phyloP scores from a whole-genome alignment of 2,888 invertebrate species.

The Hyposoter dolosus region DNA sequence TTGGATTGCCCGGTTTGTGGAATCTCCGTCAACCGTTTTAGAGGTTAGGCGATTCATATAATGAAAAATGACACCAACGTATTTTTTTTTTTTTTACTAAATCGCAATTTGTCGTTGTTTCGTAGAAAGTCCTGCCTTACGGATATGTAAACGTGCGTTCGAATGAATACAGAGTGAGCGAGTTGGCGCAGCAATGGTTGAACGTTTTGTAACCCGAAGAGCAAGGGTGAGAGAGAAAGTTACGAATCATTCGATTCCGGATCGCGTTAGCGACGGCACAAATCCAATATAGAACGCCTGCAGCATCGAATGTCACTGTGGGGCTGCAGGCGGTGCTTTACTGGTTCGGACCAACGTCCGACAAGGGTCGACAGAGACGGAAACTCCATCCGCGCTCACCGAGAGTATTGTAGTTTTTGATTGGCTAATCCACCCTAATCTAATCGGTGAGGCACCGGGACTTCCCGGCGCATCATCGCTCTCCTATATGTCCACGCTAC shows the following conservation, averaged over 20 bases:
- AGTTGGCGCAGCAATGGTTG: slow-evolving; percentile 53
- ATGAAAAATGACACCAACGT: slow-evolving; percentile 32
- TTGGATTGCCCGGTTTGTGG: slow-evolving; percentile 11
- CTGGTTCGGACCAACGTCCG: slow-evolving; percentile 55
- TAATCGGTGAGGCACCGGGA: slow-evolving; percentile 78
- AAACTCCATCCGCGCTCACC: slow-evolving; percentile 68
- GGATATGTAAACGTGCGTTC: slow-evolving; percentile 56
- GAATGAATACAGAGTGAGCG: slow-evolving; percentile 53
- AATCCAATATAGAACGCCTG: slow-evolving; percentile 84
- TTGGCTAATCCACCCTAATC: slow-evolving; percentile 85
- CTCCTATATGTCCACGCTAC: slow-evolving; percentile 56
- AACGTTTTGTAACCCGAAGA: slow-evolving; percentile 55
- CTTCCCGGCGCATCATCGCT: slow-evolving; percentile 64
- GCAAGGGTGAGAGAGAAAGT: slow-evolving; percentile 42
- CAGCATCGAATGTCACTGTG: slow-evolving; percentile 83
- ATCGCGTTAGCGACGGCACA: slow-evolving; percentile 82
- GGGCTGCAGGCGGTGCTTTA: slow-evolving; percentile 70
- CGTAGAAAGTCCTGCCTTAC: slow-evolving; percentile 43
- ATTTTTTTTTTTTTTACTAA: slow-evolving; percentile 29
- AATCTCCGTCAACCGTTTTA: slow-evolving; percentile 2
- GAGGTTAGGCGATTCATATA: not conserved
- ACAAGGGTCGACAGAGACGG: slow-evolving; percentile 28
- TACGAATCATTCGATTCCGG: slow-evolving; percentile 83
- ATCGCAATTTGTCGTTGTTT: slow-evolving; percentile 57
- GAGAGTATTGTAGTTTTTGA: slow-evolving; percentile 84